Conservation (phyloP, 1,140 invertebrate genomes). For the Drosophila tropicalis region DNA sequence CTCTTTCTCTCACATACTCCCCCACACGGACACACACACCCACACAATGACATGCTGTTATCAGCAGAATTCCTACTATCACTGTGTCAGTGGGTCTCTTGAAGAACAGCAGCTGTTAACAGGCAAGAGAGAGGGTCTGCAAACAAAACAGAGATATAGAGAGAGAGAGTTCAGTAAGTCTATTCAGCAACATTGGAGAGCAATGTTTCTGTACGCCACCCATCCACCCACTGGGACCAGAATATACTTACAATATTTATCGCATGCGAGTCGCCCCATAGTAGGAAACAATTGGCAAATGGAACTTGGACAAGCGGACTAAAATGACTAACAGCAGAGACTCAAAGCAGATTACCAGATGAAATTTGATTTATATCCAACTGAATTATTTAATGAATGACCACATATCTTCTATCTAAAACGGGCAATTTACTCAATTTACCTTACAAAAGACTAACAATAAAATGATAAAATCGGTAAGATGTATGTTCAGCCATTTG, state of each 20-base stretch:
- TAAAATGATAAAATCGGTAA: too few relatives aligned
- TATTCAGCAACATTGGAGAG: not conserved
- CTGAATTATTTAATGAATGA: not conserved
- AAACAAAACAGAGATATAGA: not conserved
- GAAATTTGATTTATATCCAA: not conserved
- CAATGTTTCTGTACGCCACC: conserved; percentile 2
- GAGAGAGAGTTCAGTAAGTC: not conserved
- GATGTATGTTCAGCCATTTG: too few relatives aligned
- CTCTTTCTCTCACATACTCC: conserved; percentile 23
- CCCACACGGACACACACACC: conserved; percentile 16
- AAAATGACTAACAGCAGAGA: not conserved
- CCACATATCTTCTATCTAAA: not conserved
- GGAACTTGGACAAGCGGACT: conserved; percentile 11
- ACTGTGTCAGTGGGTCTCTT: conserved; percentile 76
- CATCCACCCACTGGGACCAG: not conserved
- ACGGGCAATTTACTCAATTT: not conserved
- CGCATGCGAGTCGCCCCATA: conserved; percentile 39
- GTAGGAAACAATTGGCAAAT: conserved; percentile 14
- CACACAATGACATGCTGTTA: conserved; percentile 62
- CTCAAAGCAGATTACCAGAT: not conserved
- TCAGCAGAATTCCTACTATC: conserved; percentile 59
- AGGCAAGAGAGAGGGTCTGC: conserved; percentile 12
- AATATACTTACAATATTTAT: conserved; percentile 14
- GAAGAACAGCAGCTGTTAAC: conserved; percentile 24
- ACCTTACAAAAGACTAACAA: too few relatives aligned